phyloP scores from a whole-genome alignment of 2,888 invertebrate genomes.

The Pyrrhia umbra region DNA sequence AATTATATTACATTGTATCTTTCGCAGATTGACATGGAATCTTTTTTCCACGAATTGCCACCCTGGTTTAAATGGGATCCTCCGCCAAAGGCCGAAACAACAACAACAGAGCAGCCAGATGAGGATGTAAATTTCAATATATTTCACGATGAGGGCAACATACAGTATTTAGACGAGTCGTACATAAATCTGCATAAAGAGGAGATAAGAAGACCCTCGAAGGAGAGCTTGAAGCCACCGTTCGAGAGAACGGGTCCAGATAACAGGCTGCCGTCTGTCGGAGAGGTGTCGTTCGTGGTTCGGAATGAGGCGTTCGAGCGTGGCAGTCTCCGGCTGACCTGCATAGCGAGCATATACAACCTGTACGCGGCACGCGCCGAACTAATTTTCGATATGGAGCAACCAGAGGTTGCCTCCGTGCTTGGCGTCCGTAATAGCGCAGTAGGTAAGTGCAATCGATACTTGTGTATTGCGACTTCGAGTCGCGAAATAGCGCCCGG shows the following conservation, averaged over 20 bases:
- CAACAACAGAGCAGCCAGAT: slow-evolving; percentile 82
- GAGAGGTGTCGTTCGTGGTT: slow-evolving; percentile 91
- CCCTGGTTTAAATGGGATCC: slow-evolving; percentile 88
- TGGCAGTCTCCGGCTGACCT: slow-evolving; percentile 91
- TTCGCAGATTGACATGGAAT: slow-evolving; percentile 84
- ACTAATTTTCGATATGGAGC: slow-evolving; percentile 93
- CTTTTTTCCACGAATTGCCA: slow-evolving; percentile 81
- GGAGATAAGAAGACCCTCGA: slow-evolving; percentile 84
- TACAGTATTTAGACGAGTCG: slow-evolving; percentile 86
- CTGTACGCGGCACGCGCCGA: slow-evolving; percentile 91
- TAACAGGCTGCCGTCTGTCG: slow-evolving; percentile 82
- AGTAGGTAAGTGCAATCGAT: slow-evolving; percentile 83
- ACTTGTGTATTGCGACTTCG: slow-evolving; percentile 54
- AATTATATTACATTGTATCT: slow-evolving; percentile 52
- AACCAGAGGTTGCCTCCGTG: slow-evolving; percentile 93
- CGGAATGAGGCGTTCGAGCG: slow-evolving; percentile 91
- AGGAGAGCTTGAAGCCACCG: slow-evolving; percentile 78
- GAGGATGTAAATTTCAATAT: slow-evolving; percentile 84
- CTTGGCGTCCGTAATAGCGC: slow-evolving; percentile 92
- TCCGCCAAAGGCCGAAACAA: slow-evolving; percentile 81
- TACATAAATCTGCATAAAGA: slow-evolving; percentile 87
- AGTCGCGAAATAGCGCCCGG: slow-evolving; percentile 38
- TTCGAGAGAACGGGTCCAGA: slow-evolving; percentile 85
- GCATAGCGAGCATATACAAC: slow-evolving; percentile 92
- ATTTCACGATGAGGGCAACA: slow-evolving; percentile 85